Percentiles rank a stretch among this genome's conserved stretches.
phyloP scores from a whole-genome alignment of 2,888 invertebrate species.

The Ariolimax columbianus region DNA sequence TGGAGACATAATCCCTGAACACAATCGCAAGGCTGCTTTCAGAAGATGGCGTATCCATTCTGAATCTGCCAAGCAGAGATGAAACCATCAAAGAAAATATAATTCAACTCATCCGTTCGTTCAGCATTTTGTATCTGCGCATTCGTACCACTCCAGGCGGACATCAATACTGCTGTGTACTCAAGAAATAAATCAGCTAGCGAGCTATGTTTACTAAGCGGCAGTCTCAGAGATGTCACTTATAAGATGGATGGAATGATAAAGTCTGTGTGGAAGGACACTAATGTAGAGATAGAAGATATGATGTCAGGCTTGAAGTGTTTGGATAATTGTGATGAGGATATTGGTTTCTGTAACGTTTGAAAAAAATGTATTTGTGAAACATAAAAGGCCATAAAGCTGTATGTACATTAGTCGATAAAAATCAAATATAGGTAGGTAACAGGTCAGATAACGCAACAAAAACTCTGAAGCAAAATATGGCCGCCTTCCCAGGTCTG shows the following conservation, averaged over 20 bases:
- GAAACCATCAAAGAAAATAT: conserved; percentile 79
- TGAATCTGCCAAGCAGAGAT: conserved; percentile 93
- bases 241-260: conserved; percentile 26
- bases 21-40: conserved; percentile 65
- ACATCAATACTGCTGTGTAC: conserved; percentile 43
- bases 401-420: too few relatives aligned
- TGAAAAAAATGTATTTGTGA: too few relatives aligned
- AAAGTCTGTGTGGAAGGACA: conserved; percentile 23
- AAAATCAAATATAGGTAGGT: too few relatives aligned
- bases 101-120: neutral
- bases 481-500: too few relatives aligned
- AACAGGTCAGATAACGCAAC: too few relatives aligned
- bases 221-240: neutral
- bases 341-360: neutral
- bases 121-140: conserved; percentile 29
- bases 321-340: conserved; percentile 30
- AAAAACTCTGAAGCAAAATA: too few relatives aligned
- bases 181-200: conserved; percentile 19
- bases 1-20: conserved; percentile 84
- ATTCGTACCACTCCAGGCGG: conserved; percentile 26
- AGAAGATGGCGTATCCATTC: conserved; percentile 83
- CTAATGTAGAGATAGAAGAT: conserved; percentile 42
- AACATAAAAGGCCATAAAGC: too few relatives aligned
- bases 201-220: neutral
- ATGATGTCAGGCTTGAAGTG: conserved; percentile 34